These are phyloP conservation scores for Platyscapa corneri DNA, from an alignment of 1,140 invertebrate species.

Conservation along the genomic window DNA sequence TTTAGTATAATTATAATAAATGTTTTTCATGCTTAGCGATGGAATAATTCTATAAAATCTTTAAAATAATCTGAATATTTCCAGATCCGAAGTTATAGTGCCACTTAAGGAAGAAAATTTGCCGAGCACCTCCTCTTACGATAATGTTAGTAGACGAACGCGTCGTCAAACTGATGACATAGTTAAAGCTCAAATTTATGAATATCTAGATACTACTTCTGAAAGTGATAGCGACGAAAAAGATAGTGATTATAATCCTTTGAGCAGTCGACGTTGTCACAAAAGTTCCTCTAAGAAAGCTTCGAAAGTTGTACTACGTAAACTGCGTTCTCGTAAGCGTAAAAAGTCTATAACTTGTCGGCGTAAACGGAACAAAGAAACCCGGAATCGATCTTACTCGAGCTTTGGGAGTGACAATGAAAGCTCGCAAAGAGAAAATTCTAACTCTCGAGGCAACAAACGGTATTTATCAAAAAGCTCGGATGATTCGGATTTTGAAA, in stretches of 20 bases:
- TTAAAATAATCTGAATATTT: no score
- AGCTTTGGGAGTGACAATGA: constrained; percentile 52
- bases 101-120: constrained; percentile 42
- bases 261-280: constrained; percentile 39
- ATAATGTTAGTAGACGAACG: not conserved
- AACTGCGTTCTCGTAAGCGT: constrained; percentile 38
- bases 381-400: constrained; percentile 41
- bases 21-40: no score
- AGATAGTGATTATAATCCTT: constrained; percentile 57
- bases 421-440: not conserved
- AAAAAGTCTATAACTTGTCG: constrained; percentile 53
- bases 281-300: constrained; percentile 51
- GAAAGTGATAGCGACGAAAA: constrained; percentile 53
- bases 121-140: constrained; percentile 43
- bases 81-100: not conserved
- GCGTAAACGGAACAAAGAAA: constrained; percentile 22
- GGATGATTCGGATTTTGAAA: constrained; percentile 3
- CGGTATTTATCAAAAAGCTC: constrained; percentile 28
- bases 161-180: constrained; percentile 21
- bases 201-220: constrained; percentile 16
- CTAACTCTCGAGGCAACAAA: constrained; percentile 9
- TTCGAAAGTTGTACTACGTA: constrained; percentile 35
- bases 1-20: no score
- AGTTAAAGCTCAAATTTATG: constrained; percentile 16
- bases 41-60: no score